These are phyloP conservation scores for Drosophila kohkoa DNA, from an alignment of 1,140 invertebrate genomes.

Conservation along the genomic window DNA sequence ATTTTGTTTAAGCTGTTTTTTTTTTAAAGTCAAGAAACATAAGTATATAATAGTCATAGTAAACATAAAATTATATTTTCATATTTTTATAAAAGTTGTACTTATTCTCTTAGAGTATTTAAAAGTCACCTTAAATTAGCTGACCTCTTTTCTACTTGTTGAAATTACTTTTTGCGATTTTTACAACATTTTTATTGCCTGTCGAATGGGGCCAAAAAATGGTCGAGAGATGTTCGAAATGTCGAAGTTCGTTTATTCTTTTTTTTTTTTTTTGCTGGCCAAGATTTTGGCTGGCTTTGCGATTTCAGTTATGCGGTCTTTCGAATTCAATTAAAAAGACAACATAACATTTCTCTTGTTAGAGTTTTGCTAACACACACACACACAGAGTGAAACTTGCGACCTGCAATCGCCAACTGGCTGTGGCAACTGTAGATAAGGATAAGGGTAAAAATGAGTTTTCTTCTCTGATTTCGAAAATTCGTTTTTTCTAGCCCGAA, in stretches of 20 bases:
- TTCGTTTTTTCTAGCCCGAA: background rate
- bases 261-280: constrained; percentile 33
- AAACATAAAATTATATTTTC: too few relatives aligned
- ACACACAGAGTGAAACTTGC: constrained; percentile 19
- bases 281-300: constrained; percentile 76
- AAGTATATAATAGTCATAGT: too few relatives aligned
- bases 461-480: background rate
- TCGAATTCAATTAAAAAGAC: constrained; percentile 81
- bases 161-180: constrained; percentile 70
- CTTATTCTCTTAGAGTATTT: background rate
- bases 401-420: constrained; percentile 2
- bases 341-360: constrained; percentile 69
- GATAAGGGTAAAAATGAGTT: constrained; percentile 35
- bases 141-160: constrained; percentile 4
- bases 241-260: constrained; percentile 26
- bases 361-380: constrained; percentile 19
- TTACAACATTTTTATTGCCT: constrained; percentile 81
- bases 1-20: too few relatives aligned
- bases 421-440: constrained; percentile 18
- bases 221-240: constrained; percentile 12
- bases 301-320: constrained; percentile 81
- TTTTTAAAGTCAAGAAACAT: too few relatives aligned
- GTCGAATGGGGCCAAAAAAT: constrained; percentile 61
- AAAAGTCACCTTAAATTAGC: too few relatives aligned
- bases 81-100: too few relatives aligned